Evolutionary conservation across 2,113 vertebrate species (phyloP), one percentile per base, ranked within the genome.

Genomic region (Dendrocopos noguchii): DNA sequence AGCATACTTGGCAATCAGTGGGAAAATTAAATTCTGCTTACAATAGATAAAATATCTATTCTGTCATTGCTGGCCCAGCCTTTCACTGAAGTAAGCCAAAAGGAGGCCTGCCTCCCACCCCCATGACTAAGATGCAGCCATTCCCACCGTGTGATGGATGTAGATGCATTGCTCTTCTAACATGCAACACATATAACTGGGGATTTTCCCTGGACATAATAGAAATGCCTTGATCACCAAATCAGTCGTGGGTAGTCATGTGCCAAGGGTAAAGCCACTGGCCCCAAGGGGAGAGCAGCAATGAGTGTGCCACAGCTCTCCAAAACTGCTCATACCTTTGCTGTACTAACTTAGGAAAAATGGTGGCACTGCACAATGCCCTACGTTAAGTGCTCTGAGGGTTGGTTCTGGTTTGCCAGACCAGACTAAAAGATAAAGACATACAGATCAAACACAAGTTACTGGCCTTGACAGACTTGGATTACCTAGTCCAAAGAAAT

Each of bases 1-100:
- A 90, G 63, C 71, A 64, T 90, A 79, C 29, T 93, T 90, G 73
- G 70, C 73, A 91, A 74, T 80, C 53, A 84, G 63, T 16, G 90
- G 61, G 53, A 88, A 96, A 90, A 91, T 71, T 2, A 90, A 95
- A 66, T 88, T 93, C 29, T 76, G 39, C 85, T 93, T 91, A 78
- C 80, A 85, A 59, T 76, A 87, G 80, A 81, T 87, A 52, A 91
- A 95, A 80, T 87, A 85, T 56, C 93, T 60, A 42, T 94, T 83
- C 70, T 76, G 47, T 95, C 93, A 86, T 52, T 85, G 68, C 82
- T 94, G 61, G 61, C 73, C 57, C 76, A 47, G 65, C 42, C 72
- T 74, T 89, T 64, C 31, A 9, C 68, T 88, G 53, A 85, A 83
- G 64, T n/a, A 76, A 93, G 31, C 34, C 31, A 29, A 33, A 18